These are phyloP conservation scores for zebrafish (Danio rerio) DNA, from an alignment of 2,113 vertebrate genomes.

Conservation along the genomic window DNA sequence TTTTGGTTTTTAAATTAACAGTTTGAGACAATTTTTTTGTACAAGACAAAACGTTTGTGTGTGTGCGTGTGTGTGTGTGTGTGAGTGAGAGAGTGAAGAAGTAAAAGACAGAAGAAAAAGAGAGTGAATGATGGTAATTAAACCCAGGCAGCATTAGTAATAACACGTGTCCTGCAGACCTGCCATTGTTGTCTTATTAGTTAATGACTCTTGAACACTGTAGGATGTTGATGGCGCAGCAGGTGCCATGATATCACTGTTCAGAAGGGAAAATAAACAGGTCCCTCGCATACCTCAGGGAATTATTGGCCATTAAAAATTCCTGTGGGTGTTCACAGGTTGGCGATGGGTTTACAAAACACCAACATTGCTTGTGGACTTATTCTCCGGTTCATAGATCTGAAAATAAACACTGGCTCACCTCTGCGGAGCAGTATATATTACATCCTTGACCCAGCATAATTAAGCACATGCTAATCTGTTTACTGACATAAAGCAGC, in stretches of 20 bases:
- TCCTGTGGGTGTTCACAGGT: not conserved
- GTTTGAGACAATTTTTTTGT: not conserved
- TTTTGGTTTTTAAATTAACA: too few relatives aligned
- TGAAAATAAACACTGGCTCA: not conserved
- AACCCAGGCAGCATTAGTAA: constrained; percentile 36
- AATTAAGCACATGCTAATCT: constrained; percentile 21
- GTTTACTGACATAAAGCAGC: constrained; percentile 9
- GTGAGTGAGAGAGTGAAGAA: not conserved
- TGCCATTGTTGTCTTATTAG: constrained; percentile 46
- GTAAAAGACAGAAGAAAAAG: too few relatives aligned
- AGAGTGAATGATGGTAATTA: constrained; percentile 51
- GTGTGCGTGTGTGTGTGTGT: not conserved
- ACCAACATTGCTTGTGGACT: not conserved
- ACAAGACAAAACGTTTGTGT: not conserved
- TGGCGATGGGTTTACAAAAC: constrained; percentile 17
- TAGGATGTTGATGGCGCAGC: constrained; percentile 15
- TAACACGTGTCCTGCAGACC: constrained; percentile 45
- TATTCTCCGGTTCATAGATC: not conserved
- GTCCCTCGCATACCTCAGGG: not conserved
- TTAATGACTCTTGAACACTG: constrained; percentile 54
- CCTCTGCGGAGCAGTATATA: not conserved
- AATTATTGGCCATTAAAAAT: not conserved
- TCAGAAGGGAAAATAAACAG: constrained; percentile 40
- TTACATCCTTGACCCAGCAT: not conserved
- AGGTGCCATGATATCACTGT: constrained; percentile 24